A percentile compares a stretch with the other conserved stretches of the same genome.
phyloP scores from a whole-genome alignment of 1,140 invertebrate genomes.

The Nylanderia fulva region DNA sequence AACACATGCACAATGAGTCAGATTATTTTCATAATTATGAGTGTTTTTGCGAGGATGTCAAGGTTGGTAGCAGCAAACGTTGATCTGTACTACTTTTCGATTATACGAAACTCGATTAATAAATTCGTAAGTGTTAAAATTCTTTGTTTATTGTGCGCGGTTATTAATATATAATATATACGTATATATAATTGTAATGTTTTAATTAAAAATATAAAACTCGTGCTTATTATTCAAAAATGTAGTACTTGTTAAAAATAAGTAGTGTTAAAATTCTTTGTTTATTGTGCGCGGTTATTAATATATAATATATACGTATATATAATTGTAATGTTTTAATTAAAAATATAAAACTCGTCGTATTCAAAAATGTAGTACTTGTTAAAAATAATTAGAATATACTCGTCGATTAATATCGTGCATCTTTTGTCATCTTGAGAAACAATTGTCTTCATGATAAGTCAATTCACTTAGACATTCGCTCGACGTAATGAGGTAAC shows the following conservation, averaged over 20 bases:
- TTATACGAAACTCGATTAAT: no score
- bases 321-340: not conserved
- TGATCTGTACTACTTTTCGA: slow-evolving; percentile 6
- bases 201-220: slow-evolving; percentile 7
- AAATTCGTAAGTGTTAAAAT: not conserved
- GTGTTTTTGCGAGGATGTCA: not conserved
- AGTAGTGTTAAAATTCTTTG: not conserved
- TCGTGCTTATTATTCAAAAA: not conserved
- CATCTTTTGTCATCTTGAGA: not conserved
- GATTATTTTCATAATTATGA: not conserved
- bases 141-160: not conserved
- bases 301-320: no score
- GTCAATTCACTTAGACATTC: slow-evolving; percentile 24
- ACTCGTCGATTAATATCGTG: not conserved
- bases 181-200: no score
- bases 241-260: not conserved
- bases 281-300: not conserved
- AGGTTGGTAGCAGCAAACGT: not conserved
- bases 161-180: no score
- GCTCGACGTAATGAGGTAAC: slow-evolving; percentile 30
- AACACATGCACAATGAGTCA: not conserved
- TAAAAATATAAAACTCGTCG: not conserved
- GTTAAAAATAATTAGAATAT: slow-evolving; percentile 6
- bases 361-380: not conserved
- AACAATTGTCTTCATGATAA: not conserved